Base-by-base conservation (phyloP, 2,888 invertebrate species). In the Sphaerophoria rueppellii region DNA sequence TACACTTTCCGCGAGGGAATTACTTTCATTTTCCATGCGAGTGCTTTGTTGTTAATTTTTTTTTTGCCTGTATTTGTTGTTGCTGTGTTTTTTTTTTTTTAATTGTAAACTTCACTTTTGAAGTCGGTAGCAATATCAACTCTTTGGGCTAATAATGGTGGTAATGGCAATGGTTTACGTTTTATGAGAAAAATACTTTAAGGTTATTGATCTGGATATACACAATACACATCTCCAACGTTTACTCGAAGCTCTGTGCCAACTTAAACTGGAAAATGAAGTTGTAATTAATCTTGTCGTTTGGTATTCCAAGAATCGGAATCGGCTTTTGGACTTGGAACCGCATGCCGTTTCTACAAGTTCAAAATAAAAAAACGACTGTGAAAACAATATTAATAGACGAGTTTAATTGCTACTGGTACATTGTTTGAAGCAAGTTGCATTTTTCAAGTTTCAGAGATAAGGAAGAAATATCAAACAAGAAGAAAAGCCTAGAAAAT, bases 11-110 rank as follows among this genome's bases (percentile, higher is more conserved):
- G 75, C 35, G 61, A 65, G 61, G 71, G 79, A 55, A 73, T 81
- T 65, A 81, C 76, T 85, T 85, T 85, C 76, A 73, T 85, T 85
- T 85, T 85, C 72, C 63, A 85, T 73, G 76, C 63, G 63, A 85
- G 63, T 69, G 76, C 69, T 65, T 71, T 43, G 71, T 55, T 74
- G 73, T 69, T 24, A 14, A 60, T 43, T 57, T 43, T 54, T 60
- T 37, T 55, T 73, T 55, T 58, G 1, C 4, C 24, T 24, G 24
- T 24, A 24, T 24, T 24, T 24, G 24, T 24, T 24, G 24, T 24
- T 24, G 24, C 24, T 24, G 24, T 24, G 1, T 24, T 24, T 24
- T 24, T 24, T 24, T 24, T 24, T 24, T 2, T 24, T 24, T 24
- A 2, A 24, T 2, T 24, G 4, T 40, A 11, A 63, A 12, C 35